phyloP scores from a whole-genome alignment of 2,888 invertebrate genomes.

The Teleiodes luculella region DNA sequence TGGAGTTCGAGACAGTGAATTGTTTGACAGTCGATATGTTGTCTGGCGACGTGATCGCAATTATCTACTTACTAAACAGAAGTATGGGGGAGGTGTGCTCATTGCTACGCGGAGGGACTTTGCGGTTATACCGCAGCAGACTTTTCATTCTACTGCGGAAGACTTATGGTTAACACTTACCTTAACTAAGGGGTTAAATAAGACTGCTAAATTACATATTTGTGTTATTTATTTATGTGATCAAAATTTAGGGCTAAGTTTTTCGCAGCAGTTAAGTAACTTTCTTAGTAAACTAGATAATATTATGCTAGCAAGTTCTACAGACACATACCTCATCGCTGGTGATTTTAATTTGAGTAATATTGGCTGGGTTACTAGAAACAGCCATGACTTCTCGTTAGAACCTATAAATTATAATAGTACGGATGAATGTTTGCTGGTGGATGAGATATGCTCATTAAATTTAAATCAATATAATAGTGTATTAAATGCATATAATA shows the following conservation, averaged over 20 bases:
- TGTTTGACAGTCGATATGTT: not conserved
- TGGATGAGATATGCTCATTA: not conserved
- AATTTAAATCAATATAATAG: not conserved
- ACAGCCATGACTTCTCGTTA: not conserved
- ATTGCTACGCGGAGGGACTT: not conserved
- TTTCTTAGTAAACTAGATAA: conserved; percentile 1
- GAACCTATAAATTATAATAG: not conserved
- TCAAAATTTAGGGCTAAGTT: conserved; percentile 2
- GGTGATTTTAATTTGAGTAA: conserved; percentile 17
- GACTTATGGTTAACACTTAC: not conserved
- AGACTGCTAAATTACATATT: not conserved
- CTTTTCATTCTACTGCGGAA: not conserved
- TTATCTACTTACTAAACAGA: not conserved
- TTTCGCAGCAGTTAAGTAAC: conserved; percentile 1
- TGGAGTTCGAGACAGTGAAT: not conserved
- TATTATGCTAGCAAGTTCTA: not conserved
- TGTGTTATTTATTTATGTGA: conserved; percentile 12
- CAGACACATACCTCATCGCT: not conserved
- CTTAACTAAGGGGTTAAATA: not conserved
- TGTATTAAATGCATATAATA: not conserved
- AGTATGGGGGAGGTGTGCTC: not conserved
- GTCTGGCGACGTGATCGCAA: not conserved
- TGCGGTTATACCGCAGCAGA: not conserved
- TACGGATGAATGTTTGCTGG: not conserved
- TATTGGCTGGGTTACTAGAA: not conserved